Evolutionary conservation across 2,113 vertebrate genomes (phyloP).

Genomic region (Cricetomys ansorgei): DNA sequence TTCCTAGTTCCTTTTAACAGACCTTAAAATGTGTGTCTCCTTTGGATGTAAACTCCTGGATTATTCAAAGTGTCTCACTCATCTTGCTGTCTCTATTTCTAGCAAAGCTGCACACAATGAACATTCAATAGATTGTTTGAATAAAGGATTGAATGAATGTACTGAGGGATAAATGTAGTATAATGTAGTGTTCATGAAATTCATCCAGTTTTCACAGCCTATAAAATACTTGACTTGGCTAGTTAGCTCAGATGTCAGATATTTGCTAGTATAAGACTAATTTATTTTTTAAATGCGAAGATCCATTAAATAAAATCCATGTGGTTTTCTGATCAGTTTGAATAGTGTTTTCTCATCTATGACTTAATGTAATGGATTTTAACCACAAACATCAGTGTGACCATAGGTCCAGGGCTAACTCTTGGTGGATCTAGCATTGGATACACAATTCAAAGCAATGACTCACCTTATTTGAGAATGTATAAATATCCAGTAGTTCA

Average conservation of each 20-base stretch:
- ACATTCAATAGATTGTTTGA: constrained; percentile 35
- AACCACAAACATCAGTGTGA: neutral
- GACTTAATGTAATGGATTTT: constrained; percentile 5
- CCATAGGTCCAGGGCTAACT: neutral
- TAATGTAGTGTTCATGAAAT: constrained; percentile 37
- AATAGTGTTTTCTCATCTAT: constrained; percentile 15
- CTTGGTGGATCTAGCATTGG: neutral
- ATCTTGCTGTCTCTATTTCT: neutral
- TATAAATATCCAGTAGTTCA: neutral
- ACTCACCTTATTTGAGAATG: neutral
- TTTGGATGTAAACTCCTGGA: neutral
- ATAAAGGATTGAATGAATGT: neutral
- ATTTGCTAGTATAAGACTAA: constrained; percentile 26
- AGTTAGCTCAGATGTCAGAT: constrained; percentile 36
- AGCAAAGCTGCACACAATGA: neutral
- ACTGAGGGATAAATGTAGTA: neutral
- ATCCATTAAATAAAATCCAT: constrained; percentile 10
- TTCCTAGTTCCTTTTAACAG: neutral
- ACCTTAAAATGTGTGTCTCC: neutral
- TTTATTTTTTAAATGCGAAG: neutral
- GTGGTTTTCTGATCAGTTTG: constrained; percentile 42
- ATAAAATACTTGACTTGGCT: constrained; percentile 15
- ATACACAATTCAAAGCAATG: neutral
- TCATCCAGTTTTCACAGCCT: constrained; percentile 50
- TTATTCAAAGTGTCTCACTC: neutral